These are phyloP conservation scores for Drosophila ananassae DNA, from an alignment of 1,140 invertebrate species.

Conservation along the genomic window DNA sequence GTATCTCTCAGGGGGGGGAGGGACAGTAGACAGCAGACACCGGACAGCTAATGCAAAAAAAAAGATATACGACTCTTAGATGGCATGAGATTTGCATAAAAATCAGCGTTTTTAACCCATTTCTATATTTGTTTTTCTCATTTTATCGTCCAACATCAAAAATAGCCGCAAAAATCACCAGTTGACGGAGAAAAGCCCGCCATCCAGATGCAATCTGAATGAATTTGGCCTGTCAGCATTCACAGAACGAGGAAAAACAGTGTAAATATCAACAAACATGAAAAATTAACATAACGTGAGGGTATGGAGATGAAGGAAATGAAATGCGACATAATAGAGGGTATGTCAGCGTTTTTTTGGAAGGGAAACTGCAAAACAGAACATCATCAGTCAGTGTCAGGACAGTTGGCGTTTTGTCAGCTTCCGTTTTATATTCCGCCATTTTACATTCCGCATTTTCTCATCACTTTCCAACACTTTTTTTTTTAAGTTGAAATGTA, in stretches of 20 bases:
- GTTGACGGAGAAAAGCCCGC: slow-evolving; percentile 2
- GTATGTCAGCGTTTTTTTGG: slow-evolving; percentile 27
- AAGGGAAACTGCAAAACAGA: slow-evolving; percentile 9
- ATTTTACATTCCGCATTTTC: slow-evolving; percentile 13
- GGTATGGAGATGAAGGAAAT: background rate
- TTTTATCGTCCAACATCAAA: slow-evolving; percentile 17
- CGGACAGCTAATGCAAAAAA: slow-evolving; percentile 45
- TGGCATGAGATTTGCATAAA: slow-evolving; percentile 38
- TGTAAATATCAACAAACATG: slow-evolving; percentile 70
- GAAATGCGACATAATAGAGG: slow-evolving; percentile 4
- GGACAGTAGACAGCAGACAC: background rate
- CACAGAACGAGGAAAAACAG: slow-evolving; percentile 43
- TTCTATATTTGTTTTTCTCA: slow-evolving; percentile 19
- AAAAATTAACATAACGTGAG: slow-evolving; percentile 73
- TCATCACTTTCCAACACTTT: slow-evolving; percentile 48
- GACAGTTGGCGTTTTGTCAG: slow-evolving; percentile 73
- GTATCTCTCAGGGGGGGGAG: slow-evolving; percentile 20
- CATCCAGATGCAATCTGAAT: slow-evolving; percentile 37
- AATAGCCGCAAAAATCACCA: slow-evolving; percentile 9
- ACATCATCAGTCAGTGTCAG: slow-evolving; percentile 79
- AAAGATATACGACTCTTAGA: slow-evolving; percentile 51
- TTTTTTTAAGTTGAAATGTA: background rate
- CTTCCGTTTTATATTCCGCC: slow-evolving; percentile 63
- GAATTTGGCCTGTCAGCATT: slow-evolving; percentile 53
- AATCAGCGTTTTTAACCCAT: slow-evolving; percentile 46